Evolutionary conservation across 30 jellyfish, hydroid and myxozoan species (phyloP).

Genomic region (Aurelia aurita complex sp. Pacific): DNA sequence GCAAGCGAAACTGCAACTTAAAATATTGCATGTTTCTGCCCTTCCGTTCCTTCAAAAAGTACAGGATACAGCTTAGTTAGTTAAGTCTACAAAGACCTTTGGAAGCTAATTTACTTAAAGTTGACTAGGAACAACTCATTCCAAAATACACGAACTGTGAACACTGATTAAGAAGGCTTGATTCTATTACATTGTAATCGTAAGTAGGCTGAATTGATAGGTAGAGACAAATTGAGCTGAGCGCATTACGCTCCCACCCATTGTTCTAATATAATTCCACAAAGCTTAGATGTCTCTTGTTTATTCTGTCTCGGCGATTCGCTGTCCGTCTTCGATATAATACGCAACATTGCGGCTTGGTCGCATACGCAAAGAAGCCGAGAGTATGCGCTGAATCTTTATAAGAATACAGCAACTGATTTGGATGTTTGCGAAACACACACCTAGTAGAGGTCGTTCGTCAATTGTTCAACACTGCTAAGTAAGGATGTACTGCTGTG

Average conservation of each 20-base stretch:
- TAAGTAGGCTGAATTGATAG: conserved; percentile 62
- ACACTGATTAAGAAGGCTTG: conserved; percentile 31
- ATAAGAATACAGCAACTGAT: neutral
- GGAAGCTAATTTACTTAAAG: conserved; percentile 17
- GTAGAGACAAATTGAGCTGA: conserved; percentile 75
- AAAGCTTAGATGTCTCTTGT: conserved; percentile 69
- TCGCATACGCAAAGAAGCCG: too few relatives aligned
- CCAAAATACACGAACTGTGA: conserved; percentile 52
- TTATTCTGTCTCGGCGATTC: conserved; percentile 68
- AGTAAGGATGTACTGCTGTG: conserved; percentile 47
- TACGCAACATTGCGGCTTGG: conserved; percentile 27
- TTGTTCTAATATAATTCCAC: conserved; percentile 70
- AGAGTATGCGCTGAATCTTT: too few relatives aligned
- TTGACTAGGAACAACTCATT: neutral
- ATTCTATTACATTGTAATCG: conserved; percentile 43
- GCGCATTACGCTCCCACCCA: conserved; percentile 63
- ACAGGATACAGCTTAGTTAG: conserved; percentile 43
- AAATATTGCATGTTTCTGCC: conserved; percentile 20
- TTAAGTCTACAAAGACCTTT: conserved; percentile 1
- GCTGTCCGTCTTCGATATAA: conserved; percentile 12
- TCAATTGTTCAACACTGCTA: conserved; percentile 19
- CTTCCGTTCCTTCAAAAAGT: conserved; percentile 31
- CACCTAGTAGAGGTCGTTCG: conserved; percentile 1
- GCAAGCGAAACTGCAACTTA: too few relatives aligned
- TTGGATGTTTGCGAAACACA: conserved; percentile 22